These are phyloP conservation scores for Dysmachus trigonus DNA, from an alignment of 2,888 invertebrate species.

Conservation along the genomic window DNA sequence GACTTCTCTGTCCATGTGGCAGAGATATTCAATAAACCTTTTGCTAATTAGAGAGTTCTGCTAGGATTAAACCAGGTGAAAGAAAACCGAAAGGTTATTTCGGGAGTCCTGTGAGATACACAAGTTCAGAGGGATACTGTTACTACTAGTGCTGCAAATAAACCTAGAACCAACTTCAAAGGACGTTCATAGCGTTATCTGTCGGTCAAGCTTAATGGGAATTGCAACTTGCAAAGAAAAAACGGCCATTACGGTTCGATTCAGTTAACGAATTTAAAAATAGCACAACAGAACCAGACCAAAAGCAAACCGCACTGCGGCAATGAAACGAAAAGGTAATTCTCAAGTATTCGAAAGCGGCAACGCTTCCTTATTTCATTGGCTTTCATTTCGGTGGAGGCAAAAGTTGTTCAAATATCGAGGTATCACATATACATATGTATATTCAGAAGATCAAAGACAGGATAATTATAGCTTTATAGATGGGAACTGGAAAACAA, in stretches of 20 bases:
- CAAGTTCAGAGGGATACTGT: no score
- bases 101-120: not conserved
- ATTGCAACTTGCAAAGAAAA: not conserved
- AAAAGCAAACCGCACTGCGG: not conserved
- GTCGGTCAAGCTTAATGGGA: not conserved
- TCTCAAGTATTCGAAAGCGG: not conserved
- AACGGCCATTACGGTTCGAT: not conserved
- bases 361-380: not conserved
- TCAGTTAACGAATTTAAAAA: not conserved
- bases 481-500: not conserved
- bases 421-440: no score
- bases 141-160: not conserved
- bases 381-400: not conserved
- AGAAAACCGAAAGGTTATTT: not conserved
- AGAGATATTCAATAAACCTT: conserved; percentile 21
- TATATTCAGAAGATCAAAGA: not conserved
- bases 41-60: conserved; percentile 8
- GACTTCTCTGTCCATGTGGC: not conserved
- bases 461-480: not conserved
- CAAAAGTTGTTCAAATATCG: not conserved
- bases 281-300: not conserved
- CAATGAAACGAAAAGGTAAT: not conserved
- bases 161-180: not conserved
- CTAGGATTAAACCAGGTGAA: conserved; percentile 5
- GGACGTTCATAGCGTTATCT: not conserved